Conservation (phyloP, 2,797 vertebrate genomes). For the Danio kyathit region DNA sequence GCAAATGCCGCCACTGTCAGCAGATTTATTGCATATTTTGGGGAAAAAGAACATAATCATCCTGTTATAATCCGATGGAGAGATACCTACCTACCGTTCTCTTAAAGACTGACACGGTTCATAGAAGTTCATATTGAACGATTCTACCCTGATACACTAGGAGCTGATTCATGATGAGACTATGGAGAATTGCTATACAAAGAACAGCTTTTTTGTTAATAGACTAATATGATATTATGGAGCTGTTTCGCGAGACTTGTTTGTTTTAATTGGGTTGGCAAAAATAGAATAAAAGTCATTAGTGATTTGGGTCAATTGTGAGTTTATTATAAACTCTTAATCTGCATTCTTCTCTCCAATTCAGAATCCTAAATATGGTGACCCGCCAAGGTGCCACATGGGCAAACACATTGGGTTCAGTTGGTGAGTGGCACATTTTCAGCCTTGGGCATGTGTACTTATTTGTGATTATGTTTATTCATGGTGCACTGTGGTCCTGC, state of each 20-base stretch:
- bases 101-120: neutral
- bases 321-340: neutral
- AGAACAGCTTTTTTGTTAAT: neutral
- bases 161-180: neutral
- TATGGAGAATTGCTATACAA: neutral
- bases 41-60: neutral
- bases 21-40: neutral
- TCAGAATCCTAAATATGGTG: conserved; percentile 96
- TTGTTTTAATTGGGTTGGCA: neutral
- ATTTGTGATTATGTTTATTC: no score
- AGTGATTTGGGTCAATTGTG: neutral
- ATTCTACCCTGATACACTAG: neutral
- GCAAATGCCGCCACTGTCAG: neutral
- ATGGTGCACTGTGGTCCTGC: no score
- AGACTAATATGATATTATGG: neutral
- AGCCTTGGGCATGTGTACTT: no score
- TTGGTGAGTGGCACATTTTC: conserved; percentile 83
- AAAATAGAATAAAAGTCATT: no score
- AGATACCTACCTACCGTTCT: neutral
- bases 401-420: conserved; percentile 94
- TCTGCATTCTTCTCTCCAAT: conserved; percentile 23
- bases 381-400: conserved; percentile 93
- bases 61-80: neutral
- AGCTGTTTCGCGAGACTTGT: neutral
- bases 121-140: neutral